Base-by-base conservation (phyloP, 1,140 invertebrate genomes). In the Drosophila cardini region DNA sequence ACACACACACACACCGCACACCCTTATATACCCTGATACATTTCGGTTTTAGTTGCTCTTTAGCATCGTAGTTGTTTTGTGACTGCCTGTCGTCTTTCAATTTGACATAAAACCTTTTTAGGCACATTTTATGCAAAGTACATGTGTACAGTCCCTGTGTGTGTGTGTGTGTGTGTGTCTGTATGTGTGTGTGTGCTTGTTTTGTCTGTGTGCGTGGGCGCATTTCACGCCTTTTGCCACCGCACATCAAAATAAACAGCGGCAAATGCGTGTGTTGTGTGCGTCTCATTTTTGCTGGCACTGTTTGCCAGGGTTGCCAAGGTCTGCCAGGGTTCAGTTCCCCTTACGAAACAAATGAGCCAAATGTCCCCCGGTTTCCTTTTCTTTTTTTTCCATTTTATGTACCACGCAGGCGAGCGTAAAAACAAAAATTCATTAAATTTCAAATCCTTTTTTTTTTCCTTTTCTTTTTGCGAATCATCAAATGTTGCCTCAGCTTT, bases 21-120 rank as follows among this genome's bases (percentile, higher is more conserved):
- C 69, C 78, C 67, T 46, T 56, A 67, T 30, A 50, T 56, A 75
- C 78, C 79, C n/a, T n/a, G n/a, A 43, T 32, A 32, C 40, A 13
- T 34, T 36, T 30, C 13, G 57, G 50, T 62, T 62, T 75, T 64
- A 65, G 61, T 75, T 76, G 65, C 67, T 75, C 32, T 48, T 65
- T 62, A 50, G 60, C 64, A 48, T 6, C 36, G 43, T 61, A 58
- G 42, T 61, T 61, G 30, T 21, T 45, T 43, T 11, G 21, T 11
- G 21, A 26, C 38, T 40, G 9, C 45, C 46, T 36, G 43, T 55
- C 76, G 79, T 77, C 84, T 80, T 89, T 87, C 83, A 89, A 86
- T 86, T 89, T 79, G 79, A 83, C 76, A 87, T 89, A 89, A 87
- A 87, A 87, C 83, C 84, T 82, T 87, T 79, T 80, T 62, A 69